phyloP scores from a whole-genome alignment of 2,113 vertebrate species.

The Chloropsis hardwickii region DNA sequence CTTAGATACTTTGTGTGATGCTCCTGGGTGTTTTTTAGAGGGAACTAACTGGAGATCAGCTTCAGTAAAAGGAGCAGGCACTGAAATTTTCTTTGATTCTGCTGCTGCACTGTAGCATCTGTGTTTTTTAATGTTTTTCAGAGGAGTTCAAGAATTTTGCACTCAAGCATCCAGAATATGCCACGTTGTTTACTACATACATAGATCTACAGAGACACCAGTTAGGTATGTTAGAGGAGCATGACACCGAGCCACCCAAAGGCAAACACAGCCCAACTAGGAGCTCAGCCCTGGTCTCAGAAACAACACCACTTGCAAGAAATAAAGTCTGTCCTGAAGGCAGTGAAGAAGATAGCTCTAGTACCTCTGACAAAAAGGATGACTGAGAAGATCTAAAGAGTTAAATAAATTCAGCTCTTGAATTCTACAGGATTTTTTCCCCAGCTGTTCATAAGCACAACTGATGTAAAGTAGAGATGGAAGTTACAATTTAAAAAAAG shows the following conservation, averaged over 20 bases:
- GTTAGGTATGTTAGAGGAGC: constrained; percentile 68
- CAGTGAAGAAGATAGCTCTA: constrained; percentile 68
- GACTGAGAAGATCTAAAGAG: constrained; percentile 73
- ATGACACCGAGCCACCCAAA: background rate
- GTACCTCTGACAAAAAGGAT: constrained; percentile 91
- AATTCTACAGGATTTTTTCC: background rate
- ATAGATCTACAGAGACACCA: constrained; percentile 92
- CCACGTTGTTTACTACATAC: constrained; percentile 94
- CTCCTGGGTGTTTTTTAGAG: background rate
- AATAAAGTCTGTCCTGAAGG: constrained; percentile 64
- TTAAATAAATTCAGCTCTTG: background rate
- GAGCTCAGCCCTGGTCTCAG: background rate
- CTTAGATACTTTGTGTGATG: background rate
- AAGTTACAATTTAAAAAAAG: background rate
- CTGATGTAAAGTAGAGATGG: background rate
- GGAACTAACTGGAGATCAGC: background rate
- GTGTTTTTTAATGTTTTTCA: constrained; percentile 40
- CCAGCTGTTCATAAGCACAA: background rate
- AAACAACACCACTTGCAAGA: background rate
- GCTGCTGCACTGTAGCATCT: background rate
- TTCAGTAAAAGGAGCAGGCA: background rate
- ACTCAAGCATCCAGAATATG: constrained; percentile 87
- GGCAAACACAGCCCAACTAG: background rate
- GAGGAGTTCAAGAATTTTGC: constrained; percentile 90
- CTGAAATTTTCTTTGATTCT: background rate